Evolutionary conservation across 2,888 invertebrate genomes (phyloP).

Genomic region (Pandemis heparana): DNA sequence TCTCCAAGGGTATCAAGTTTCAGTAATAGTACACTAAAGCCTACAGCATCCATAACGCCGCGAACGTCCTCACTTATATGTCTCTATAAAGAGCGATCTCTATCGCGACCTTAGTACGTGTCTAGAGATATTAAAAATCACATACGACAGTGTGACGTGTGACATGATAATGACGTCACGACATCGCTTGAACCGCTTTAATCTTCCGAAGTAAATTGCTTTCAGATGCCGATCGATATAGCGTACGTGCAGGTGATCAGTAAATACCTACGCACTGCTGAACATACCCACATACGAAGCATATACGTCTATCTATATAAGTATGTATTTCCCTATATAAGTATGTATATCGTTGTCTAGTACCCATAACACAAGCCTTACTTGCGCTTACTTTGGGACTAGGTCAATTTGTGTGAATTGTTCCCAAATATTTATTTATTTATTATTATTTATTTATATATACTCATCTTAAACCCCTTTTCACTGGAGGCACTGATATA

Average conservation of each 20-base stretch:
- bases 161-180: slow-evolving; percentile 54
- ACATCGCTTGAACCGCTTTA: slow-evolving; percentile 50
- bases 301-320: too few species aligned
- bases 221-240: slow-evolving; percentile 57
- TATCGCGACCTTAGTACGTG: slow-evolving; percentile 65
- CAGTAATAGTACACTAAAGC: slow-evolving; percentile 48
- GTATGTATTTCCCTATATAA: too few species aligned
- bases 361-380: too few species aligned
- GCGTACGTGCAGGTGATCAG: slow-evolving; percentile 3
- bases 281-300: not conserved
- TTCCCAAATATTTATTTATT: too few species aligned
- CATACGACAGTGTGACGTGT: slow-evolving; percentile 32
- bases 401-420: too few species aligned
- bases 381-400: too few species aligned
- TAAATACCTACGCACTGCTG: not conserved
- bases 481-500: too few species aligned
- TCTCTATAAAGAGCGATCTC: slow-evolving; percentile 54
- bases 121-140: slow-evolving; percentile 61
- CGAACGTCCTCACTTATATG: slow-evolving; percentile 45
- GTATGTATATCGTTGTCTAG: too few species aligned
- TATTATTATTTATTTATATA: too few species aligned
- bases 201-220: slow-evolving; percentile 60
- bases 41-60: slow-evolving; percentile 48
- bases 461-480: too few species aligned
- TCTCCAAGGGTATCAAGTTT: slow-evolving; percentile 59